Percentiles rank a stretch among this genome's conserved stretches.
Conservation (phyloP, 2,797 vertebrate genomes). For the Crypturellus tataupa region DNA sequence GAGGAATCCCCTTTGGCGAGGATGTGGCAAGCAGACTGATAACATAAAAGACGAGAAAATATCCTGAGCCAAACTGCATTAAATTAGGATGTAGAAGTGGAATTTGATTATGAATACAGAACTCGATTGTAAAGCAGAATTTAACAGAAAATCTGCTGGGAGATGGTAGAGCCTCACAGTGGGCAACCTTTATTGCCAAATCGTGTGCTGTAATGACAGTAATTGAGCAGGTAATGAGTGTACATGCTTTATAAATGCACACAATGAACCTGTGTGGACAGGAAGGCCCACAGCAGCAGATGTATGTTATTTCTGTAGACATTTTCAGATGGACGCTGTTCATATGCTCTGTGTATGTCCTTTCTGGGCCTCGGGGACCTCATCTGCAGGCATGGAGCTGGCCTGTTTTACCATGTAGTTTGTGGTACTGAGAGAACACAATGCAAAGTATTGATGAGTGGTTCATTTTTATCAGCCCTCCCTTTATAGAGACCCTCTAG, state of each 20-base stretch:
- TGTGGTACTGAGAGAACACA: neutral
- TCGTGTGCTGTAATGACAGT: neutral
- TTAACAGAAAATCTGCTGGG: neutral
- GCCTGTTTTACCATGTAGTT: neutral
- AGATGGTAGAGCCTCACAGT: neutral
- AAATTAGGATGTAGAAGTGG: constrained; percentile 35
- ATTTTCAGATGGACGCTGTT: neutral
- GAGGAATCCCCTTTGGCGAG: constrained; percentile 77
- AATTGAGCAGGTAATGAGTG: constrained; percentile 33
- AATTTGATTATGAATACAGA: constrained; percentile 9
- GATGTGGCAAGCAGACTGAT: constrained; percentile 69
- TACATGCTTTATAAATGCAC: neutral
- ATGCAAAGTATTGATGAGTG: neutral
- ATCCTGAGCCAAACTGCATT: neutral
- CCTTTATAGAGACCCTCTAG: neutral
- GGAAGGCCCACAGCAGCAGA: neutral
- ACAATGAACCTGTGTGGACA: neutral
- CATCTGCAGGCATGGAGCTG: neutral
- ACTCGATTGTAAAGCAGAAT: constrained; percentile 30
- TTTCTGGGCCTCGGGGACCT: neutral
- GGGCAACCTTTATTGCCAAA: neutral
- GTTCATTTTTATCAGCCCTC: neutral
- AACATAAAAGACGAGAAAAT: neutral
- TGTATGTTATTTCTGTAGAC: neutral
- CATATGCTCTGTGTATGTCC: neutral